Evolutionary conservation across 2,888 invertebrate species (phyloP), one percentile per base, ranked within the genome.

Genomic region (Lucinisca nassula): DNA sequence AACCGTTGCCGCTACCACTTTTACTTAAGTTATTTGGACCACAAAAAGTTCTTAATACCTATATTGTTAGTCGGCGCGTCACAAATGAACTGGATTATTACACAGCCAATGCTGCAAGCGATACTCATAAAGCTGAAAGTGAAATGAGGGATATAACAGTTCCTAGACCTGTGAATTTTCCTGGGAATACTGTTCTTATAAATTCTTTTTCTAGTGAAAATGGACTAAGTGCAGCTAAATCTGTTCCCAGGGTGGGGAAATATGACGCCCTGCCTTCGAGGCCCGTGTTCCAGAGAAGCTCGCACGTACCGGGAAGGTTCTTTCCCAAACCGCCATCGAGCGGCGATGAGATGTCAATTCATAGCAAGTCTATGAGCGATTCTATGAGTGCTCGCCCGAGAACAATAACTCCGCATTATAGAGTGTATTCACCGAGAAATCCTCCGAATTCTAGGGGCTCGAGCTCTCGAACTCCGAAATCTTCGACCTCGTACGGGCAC

Each of bases 251-350:
- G 35, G 58, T 45, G 24, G 75, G 38, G 40, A 81, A 86, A 73
- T 79, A 81, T 32, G 86, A 86, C 40, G 90, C 82, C 21, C 49
- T 90, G 51, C 90, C 90, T 27, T 51, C 74, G 8, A 61, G 90
- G 70, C 90, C 90, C 17, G 90, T 83, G 3, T 86, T 90, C 70
- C 90, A 90, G 49, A 45, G 87, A 51, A 76, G 72, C 24, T 24
- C 81, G 21, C 84, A 80, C 21, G 87, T 93, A 10, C 92, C 93
- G 0, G 93, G 93, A 8, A 81, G 92, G 35, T 93, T 90, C 70
- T 93, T 93, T 76, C 92, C 93, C 0, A 92, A 92, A 74, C 90
- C 92, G 0, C 82, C 90, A 10, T 40, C 83, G 17, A 40, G 83
- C n/a, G 1, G 17, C 1, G 85, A 85, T 2, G 89, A 90, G 6